phyloP scores from a whole-genome alignment of 2,797 vertebrate genomes.

The Malacoraja senta region DNA sequence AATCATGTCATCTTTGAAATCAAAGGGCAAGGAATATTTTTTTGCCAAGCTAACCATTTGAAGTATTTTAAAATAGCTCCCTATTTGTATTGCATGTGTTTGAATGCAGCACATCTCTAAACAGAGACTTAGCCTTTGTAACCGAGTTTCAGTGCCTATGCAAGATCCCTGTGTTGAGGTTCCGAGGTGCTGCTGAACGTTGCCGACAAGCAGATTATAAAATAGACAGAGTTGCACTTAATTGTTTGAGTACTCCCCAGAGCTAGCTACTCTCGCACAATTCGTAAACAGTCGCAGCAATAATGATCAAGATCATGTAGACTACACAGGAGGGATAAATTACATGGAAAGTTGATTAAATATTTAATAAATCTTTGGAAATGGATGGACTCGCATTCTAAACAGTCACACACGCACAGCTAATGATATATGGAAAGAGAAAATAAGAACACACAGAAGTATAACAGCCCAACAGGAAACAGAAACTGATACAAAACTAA shows the following conservation, averaged over 20 bases:
- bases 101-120: not conserved
- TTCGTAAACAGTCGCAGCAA: not conserved
- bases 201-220: not conserved
- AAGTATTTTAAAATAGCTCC: not conserved
- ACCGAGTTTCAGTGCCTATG: not conserved
- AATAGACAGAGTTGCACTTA: not conserved
- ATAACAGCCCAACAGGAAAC: not conserved
- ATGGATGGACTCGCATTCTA: not conserved
- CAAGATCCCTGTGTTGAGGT: not conserved
- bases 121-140: not conserved
- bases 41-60: not conserved
- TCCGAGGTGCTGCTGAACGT: not conserved
- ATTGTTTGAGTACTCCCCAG: not conserved
- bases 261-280: not conserved
- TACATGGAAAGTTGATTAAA: not conserved
- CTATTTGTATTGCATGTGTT: not conserved
- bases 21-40: not conserved
- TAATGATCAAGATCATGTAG: not conserved
- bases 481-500: not conserved
- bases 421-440: not conserved
- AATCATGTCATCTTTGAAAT: not conserved
- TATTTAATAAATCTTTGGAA: conserved; percentile 20
- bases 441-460: not conserved
- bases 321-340: not conserved
- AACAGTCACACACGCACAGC: not conserved